Percentiles rank a stretch among this genome's conserved stretches.
Conservation (phyloP, 2,888 invertebrate genomes). For the Caenorhabditis becei region DNA sequence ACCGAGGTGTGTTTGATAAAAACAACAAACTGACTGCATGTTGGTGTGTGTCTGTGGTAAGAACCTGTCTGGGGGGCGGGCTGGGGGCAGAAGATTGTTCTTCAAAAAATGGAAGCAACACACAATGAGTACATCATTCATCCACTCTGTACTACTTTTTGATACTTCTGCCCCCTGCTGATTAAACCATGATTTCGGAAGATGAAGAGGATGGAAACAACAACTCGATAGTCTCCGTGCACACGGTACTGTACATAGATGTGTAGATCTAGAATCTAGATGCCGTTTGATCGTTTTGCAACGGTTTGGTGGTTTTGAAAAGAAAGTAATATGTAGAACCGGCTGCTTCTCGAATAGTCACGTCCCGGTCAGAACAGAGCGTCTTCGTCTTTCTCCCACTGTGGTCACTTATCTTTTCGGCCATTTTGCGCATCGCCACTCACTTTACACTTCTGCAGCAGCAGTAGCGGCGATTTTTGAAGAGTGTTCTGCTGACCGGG, state of each 20-base stretch:
- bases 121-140: conserved; percentile 55
- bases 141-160: conserved; percentile 40
- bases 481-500: conserved; percentile 6
- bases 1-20: conserved; percentile 61
- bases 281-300: conserved; percentile 14
- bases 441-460: conserved; percentile 36
- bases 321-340: conserved; percentile 13
- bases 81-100: conserved; percentile 46
- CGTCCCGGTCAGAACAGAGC: conserved; percentile 45
- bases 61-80: conserved; percentile 58
- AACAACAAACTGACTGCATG: conserved; percentile 38
- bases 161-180: conserved; percentile 25
- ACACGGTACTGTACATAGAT: conserved; percentile 43
- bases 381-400: conserved; percentile 25
- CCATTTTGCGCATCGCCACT: conserved; percentile 25
- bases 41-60: conserved; percentile 26
- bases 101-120: conserved; percentile 60
- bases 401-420: conserved; percentile 50
- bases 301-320: conserved; percentile 1
- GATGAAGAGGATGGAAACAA: conserved; percentile 53
- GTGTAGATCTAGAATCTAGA: background rate
- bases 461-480: conserved; percentile 28
- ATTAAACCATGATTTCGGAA: conserved; percentile 21
- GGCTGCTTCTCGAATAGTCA: conserved; percentile 51
- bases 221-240: conserved; percentile 37